Evolutionary conservation across 2,888 invertebrate genomes (phyloP).

Genomic region (Suillia variegata): DNA sequence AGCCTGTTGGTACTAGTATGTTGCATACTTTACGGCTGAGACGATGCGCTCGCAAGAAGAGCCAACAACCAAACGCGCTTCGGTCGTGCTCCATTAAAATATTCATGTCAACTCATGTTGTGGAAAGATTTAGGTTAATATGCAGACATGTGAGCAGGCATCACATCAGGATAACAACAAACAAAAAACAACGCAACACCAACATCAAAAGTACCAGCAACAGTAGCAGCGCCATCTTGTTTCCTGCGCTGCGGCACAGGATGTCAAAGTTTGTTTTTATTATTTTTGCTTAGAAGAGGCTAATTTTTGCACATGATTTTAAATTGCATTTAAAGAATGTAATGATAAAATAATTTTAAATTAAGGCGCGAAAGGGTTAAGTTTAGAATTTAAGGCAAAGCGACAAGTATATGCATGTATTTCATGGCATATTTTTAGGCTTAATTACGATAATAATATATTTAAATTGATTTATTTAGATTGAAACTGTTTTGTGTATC

Average conservation of each 20-base stretch:
- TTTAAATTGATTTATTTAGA: too few relatives aligned
- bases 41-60: neutral
- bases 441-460: too few relatives aligned
- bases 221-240: neutral
- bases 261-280: neutral
- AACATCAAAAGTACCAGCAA: conserved; percentile 10
- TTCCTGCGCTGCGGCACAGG: neutral
- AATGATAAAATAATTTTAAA: too few relatives aligned
- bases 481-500: too few relatives aligned
- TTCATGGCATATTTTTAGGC: conserved; percentile 20
- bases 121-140: conserved; percentile 45
- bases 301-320: neutral
- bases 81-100: conserved; percentile 28
- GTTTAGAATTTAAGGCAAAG: too few relatives aligned
- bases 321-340: neutral
- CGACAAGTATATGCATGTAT: too few relatives aligned
- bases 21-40: conserved; percentile 12
- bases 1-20: too few relatives aligned
- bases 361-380: too few relatives aligned
- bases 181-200: too few relatives aligned
- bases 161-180: conserved; percentile 6
- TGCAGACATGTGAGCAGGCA: conserved; percentile 33
- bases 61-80: conserved; percentile 2
- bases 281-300: neutral
- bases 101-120: conserved; percentile 45